Conservation (phyloP, 2,113 vertebrate species). For the Apeltes quadracus region DNA sequence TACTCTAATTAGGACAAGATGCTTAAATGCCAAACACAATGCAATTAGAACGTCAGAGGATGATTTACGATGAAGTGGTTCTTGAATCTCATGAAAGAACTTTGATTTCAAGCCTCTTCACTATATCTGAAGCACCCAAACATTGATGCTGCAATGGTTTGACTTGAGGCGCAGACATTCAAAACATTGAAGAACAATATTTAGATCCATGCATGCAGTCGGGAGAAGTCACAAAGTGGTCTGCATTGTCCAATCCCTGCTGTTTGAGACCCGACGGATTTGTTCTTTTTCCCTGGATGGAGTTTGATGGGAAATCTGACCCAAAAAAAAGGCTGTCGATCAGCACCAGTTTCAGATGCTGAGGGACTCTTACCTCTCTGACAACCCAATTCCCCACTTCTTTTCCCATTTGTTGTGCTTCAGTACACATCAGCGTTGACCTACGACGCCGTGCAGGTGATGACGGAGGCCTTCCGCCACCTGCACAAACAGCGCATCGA, state of each 20-base stretch:
- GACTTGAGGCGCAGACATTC: background rate
- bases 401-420: background rate
- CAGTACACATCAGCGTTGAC: conserved; percentile 98
- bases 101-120: conserved; percentile 2
- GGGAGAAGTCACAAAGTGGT: background rate
- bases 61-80: background rate
- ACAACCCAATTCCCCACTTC: background rate
- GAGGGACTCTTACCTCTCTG: background rate
- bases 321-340: background rate
- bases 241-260: background rate
- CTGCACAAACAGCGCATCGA: conserved; percentile 95
- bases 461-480: conserved; percentile 96
- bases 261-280: conserved; percentile 7
- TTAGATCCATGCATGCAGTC: background rate
- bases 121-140: background rate
- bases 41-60: conserved; percentile 14
- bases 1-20: conserved; percentile 28
- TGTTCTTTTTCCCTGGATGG: background rate
- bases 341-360: background rate
- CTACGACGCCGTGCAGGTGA: conserved; percentile 97
- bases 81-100: background rate
- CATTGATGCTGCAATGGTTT: background rate
- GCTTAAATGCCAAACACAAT: conserved; percentile 1
- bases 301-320: background rate
- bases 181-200: background rate